Percentiles rank a stretch among this genome's conserved stretches.
These are phyloP conservation scores for Philypnodon macrostomus DNA, from an alignment of 2,797 vertebrate genomes.

Conservation along the genomic window DNA sequence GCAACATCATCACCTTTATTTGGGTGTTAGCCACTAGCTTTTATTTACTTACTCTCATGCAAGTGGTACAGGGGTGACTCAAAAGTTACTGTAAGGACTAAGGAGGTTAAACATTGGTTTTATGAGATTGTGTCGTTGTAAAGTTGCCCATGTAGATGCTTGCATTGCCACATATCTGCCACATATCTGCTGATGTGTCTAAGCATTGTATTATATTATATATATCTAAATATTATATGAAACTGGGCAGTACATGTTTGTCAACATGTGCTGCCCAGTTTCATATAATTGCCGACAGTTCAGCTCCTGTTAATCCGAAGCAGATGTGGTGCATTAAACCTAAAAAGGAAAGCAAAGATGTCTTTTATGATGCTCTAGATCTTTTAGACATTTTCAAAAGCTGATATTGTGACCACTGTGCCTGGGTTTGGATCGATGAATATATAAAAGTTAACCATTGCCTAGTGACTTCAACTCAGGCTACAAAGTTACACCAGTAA, in stretches of 20 bases:
- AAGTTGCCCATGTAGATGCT: constrained; percentile 3
- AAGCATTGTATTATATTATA: no score
- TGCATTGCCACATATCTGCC: constrained; percentile 1
- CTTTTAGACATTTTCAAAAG: no score
- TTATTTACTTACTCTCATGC: constrained; percentile 45
- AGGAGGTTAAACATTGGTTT: constrained; percentile 3
- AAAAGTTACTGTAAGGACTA: background rate
- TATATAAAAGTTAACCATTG: no score
- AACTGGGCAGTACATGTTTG: no score
- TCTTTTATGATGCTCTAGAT: no score
- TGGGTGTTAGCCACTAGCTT: constrained; percentile 63
- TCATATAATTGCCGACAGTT: constrained; percentile 52
- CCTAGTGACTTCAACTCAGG: constrained; percentile 5
- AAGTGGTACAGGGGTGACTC: background rate
- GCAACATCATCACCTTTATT: constrained; percentile 41
- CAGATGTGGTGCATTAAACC: constrained; percentile 62
- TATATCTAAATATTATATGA: no score
- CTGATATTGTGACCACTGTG: no score
- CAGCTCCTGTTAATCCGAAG: constrained; percentile 57
- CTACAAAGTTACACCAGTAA: background rate
- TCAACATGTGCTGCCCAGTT: constrained; percentile 38
- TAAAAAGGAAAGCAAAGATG: constrained; percentile 45
- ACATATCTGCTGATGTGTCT: constrained; percentile 1
- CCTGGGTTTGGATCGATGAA: no score
- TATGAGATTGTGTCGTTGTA: background rate